Evolutionary conservation across 2,888 invertebrate species (phyloP).

Genomic region (Sarcophaga carnaria): DNA sequence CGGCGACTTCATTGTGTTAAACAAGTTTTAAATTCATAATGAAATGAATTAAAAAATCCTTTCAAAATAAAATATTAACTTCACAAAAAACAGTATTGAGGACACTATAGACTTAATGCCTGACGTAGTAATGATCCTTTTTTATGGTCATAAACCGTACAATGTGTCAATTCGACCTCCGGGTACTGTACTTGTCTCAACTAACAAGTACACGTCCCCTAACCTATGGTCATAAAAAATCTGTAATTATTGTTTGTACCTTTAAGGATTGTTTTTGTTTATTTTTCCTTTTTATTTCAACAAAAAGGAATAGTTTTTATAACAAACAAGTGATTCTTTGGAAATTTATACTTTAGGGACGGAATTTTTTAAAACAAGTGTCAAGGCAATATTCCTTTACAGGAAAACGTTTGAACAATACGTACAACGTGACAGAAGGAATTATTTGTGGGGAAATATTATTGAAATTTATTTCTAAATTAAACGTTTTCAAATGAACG

Average conservation of each 20-base stretch:
- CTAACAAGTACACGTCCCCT: too few species aligned
- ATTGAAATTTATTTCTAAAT: too few species aligned
- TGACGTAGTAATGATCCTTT: slow-evolving; percentile 38
- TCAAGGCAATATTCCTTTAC: slow-evolving; percentile 6
- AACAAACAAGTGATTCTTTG: slow-evolving; percentile 26
- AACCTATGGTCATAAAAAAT: slow-evolving; percentile 26
- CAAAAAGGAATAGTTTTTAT: not conserved
- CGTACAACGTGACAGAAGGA: not conserved
- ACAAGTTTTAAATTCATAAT: slow-evolving; percentile 34
- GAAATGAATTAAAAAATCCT: not conserved
- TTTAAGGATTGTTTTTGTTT: not conserved
- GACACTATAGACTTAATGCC: slow-evolving; percentile 22
- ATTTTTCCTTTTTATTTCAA: not conserved
- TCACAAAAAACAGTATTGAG: not conserved
- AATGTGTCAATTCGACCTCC: too few species aligned
- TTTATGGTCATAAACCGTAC: slow-evolving; percentile 19
- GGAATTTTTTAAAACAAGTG: slow-evolving; percentile 15
- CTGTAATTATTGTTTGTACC: not conserved
- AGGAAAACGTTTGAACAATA: not conserved
- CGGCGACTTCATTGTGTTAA: slow-evolving; percentile 5
- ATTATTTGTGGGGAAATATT: too few species aligned
- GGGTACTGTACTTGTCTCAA: too few species aligned
- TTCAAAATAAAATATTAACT: not conserved
- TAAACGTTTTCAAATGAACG: too few species aligned
- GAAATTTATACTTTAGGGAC: not conserved